Base-by-base conservation (phyloP, 2,888 invertebrate genomes). In the Mythimna vitellina region DNA sequence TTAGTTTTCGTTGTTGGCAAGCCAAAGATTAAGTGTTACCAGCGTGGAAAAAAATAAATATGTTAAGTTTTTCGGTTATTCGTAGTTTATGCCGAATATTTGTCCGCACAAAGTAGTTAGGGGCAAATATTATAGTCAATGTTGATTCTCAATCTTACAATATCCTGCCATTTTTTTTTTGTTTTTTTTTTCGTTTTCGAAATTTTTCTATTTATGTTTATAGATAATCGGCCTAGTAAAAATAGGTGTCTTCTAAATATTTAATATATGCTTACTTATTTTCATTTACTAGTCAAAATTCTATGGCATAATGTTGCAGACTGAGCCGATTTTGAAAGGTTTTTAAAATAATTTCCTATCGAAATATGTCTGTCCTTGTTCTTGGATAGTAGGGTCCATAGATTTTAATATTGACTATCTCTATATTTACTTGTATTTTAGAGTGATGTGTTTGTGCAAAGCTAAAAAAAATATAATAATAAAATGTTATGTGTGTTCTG, bases 341-440 rank as follows among this genome's bases (percentile, higher is more conserved):
- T 90, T 90, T 90, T 87, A 85, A 87, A 89, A 81, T 84, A 84
- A 85, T 88, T 87, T 89, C 90, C 82, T 86, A 87, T 89, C 87
- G 88, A 89, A 87, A 89, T 85, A 86, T 88, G 89, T 89, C 83
- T 46, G 46, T 46, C 86, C 82, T 86, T 73, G 75, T 89, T 89
- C 85, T 91, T 91, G 89, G 82, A 92, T 90, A 91, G 93, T 95
- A 94, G 95, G 95, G 95, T 95, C 95, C 95, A 95, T 95, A 95
- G 95, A 92, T 84, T 87, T 89, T 88, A 89, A 89, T 86, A 84
- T 82, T 81, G 82, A 87, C 84, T 79, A 84, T 89, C 89, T 90
- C 87, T 91, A 87, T 92, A 90, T 92, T 91, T 91, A 89, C 90
- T 92, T 89, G 83, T 73, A 51, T 79, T 65, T 14, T 4, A 32